These are phyloP conservation scores for Brenthis daphne DNA, from an alignment of 2,888 invertebrate genomes.

Conservation along the genomic window DNA sequence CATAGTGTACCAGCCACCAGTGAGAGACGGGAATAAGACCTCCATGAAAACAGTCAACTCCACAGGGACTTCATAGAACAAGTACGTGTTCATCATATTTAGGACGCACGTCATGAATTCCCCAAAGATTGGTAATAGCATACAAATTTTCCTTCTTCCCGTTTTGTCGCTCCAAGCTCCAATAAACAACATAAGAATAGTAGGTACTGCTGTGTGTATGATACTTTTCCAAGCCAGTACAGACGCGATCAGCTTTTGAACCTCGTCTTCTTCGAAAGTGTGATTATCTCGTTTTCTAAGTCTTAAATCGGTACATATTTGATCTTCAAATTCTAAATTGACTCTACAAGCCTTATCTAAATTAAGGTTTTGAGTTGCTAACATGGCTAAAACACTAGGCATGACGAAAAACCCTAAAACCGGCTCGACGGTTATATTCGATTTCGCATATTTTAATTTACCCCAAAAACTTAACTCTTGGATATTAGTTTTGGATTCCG, in stretches of 20 bases:
- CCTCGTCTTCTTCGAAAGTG: constrained; percentile 84
- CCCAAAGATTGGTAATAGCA: constrained; percentile 81
- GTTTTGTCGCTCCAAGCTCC: constrained; percentile 85
- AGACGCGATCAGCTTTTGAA: constrained; percentile 81
- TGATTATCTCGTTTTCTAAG: constrained; percentile 86
- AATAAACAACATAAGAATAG: constrained; percentile 80
- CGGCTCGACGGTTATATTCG: constrained; percentile 86
- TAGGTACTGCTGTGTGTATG: constrained; percentile 78
- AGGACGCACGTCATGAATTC: constrained; percentile 77
- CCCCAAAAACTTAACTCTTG: constrained; percentile 64
- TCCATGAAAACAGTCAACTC: constrained; percentile 80
- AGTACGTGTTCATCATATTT: constrained; percentile 79
- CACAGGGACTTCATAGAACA: constrained; percentile 78
- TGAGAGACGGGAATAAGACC: constrained; percentile 75
- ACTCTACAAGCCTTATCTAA: constrained; percentile 93
- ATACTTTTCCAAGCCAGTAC: constrained; percentile 82
- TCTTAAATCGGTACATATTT: constrained; percentile 87
- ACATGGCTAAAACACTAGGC: constrained; percentile 84
- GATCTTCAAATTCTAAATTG: constrained; percentile 86
- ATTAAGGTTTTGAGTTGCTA: constrained; percentile 92
- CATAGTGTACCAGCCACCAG: constrained; percentile 82
- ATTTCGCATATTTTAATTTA: constrained; percentile 74
- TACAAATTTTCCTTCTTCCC: constrained; percentile 81
- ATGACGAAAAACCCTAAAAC: constrained; percentile 84
- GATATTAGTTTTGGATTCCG: constrained; percentile 51